A percentile compares a stretch with the other conserved stretches of the same genome.
phyloP scores from a whole-genome alignment of 2,797 vertebrate species.

The Etheostoma perlongum region DNA sequence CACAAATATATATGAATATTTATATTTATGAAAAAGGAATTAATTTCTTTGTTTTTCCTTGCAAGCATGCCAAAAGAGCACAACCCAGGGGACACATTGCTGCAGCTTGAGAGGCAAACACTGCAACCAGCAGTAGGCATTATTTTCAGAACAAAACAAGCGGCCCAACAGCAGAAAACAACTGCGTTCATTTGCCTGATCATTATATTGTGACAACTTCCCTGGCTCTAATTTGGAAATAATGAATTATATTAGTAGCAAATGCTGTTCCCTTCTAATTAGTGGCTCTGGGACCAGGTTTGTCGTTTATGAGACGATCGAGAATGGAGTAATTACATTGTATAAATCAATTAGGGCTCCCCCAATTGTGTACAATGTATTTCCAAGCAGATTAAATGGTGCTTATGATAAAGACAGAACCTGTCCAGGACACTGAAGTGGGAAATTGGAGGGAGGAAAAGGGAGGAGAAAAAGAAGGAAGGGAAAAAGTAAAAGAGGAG shows the following conservation, averaged over 20 bases:
- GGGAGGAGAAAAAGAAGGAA: constrained; percentile 42
- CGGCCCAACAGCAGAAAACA: constrained; percentile 66
- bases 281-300: constrained; percentile 79
- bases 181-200: constrained; percentile 68
- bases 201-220: constrained; percentile 79
- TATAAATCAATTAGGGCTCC: constrained; percentile 80
- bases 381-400: constrained; percentile 80
- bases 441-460: constrained; percentile 62
- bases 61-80: constrained; percentile 20
- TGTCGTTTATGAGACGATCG: constrained; percentile 77
- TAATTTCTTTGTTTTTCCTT: constrained; percentile 15
- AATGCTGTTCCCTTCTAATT: constrained; percentile 80
- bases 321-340: constrained; percentile 79
- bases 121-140: constrained; percentile 8
- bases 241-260: constrained; percentile 82
- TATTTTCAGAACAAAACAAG: constrained; percentile 49
- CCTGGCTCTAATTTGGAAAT: constrained; percentile 78
- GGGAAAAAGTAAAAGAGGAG: constrained; percentile 38
- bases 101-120: constrained; percentile 20
- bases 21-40: not conserved
- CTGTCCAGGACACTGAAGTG: constrained; percentile 70
- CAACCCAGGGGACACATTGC: not conserved
- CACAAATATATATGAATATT: not conserved
- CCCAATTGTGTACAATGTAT: constrained; percentile 74
- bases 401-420: constrained; percentile 73